Percentiles rank a stretch among this genome's conserved stretches.
phyloP scores from a whole-genome alignment of 30 jellyfish, hydroid and myxozoan genomes.

The Catostylus mosaicus region DNA sequence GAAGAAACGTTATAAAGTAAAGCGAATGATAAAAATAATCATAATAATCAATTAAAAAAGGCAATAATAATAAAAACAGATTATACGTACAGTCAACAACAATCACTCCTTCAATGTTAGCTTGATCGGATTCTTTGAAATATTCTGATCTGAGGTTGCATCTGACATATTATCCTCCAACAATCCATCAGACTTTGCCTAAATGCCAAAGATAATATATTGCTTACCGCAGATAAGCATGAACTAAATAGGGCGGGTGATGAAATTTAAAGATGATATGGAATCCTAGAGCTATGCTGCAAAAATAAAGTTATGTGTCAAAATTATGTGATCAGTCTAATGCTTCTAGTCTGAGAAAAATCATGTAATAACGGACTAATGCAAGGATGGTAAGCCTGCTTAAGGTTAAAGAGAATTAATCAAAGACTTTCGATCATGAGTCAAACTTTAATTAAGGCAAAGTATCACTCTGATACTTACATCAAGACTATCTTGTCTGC shows the following conservation, averaged over 20 bases:
- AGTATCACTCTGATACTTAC: too few species aligned
- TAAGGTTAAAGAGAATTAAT: too few species aligned
- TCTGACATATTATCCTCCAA: conserved; percentile 20
- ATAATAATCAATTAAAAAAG: too few species aligned
- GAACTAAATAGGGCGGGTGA: neutral
- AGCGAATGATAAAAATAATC: too few species aligned
- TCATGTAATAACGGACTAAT: too few species aligned
- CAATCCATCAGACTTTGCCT: conserved; percentile 59
- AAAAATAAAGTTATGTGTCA: neutral
- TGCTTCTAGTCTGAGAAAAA: neutral
- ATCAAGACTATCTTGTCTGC: neutral
- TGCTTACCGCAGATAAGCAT: neutral
- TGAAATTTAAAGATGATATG: neutral
- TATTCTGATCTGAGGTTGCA: conserved; percentile 45
- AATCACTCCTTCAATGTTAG: conserved; percentile 64
- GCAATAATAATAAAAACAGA: neutral
- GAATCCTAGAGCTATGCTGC: neutral
- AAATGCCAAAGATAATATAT: neutral
- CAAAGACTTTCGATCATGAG: too few species aligned
- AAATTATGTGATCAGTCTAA: neutral
- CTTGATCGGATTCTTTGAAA: conserved; percentile 68
- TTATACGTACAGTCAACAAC: neutral
- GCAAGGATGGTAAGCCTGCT: too few species aligned
- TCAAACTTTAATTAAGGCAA: too few species aligned
- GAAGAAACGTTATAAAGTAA: too few species aligned